Evolutionary conservation across 2,113 vertebrate genomes (phyloP), one percentile per base, ranked within the genome.

Genomic region (Corynorhinus townsendii): DNA sequence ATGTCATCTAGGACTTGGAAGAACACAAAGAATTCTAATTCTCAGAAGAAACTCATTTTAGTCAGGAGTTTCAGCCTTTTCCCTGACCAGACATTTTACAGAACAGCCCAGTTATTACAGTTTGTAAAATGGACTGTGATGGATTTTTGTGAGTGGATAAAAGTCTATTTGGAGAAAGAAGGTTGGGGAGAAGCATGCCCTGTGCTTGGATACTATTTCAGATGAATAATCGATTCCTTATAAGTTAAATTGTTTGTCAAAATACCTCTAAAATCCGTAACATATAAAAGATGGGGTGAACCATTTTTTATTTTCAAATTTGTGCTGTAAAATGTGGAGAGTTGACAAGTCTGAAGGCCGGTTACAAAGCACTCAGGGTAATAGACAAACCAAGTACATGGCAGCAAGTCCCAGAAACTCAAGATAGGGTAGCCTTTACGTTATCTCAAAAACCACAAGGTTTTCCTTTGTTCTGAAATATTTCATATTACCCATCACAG

Each of bases 1-100:
- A 89, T 89, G 89, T 95, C 93, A 94, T 97, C 83, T 93, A 91
- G 86, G 64, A 93, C 86, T 96, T 93, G 89, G 94, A 97, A 96
- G 64, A 96, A 71, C 49, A 86, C 84, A 93, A 86, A 93, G 86
- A 97, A 93, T 87, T 83, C 54, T 88, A 93, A 91, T 88, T 89
- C 84, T 96, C 84, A 93, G 56, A 88, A 95, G 88, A 96, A 94
- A 75, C 47, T 85, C 43, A 45, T 93, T 95, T 96, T 81, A 68
- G 86, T 91, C 54, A 73, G 73, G 66, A 91, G 49, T 93, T 82
- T 89, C 82, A 84, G 69, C 54, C 66, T 89, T 93, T 92, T 68
- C 66, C 89, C 68, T 73, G 72, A 95, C 56, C 66, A 77, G 89
- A 80, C 83, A 62, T 80, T 93, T 95, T 83, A 89, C 33, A 89